These are phyloP conservation scores for Urosaurus nigricauda DNA, from an alignment of 2,797 vertebrate species.

Conservation along the genomic window DNA sequence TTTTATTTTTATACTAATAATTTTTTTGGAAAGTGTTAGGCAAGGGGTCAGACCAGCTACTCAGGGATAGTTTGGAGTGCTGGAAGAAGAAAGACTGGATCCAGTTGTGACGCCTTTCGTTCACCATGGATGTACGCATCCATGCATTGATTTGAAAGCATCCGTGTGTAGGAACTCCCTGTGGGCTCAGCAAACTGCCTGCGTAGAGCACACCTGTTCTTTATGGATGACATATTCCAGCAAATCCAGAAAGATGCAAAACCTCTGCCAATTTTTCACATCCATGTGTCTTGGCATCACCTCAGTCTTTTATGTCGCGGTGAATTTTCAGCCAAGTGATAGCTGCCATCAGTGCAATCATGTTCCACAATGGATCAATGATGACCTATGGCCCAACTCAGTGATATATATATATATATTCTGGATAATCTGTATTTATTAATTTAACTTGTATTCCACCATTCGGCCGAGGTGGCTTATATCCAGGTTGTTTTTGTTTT, in stretches of 20 bases:
- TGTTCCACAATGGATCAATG: too few species aligned
- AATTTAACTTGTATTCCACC: too few species aligned
- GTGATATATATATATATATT: too few species aligned
- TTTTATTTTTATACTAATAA: not conserved
- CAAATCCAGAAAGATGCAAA: not conserved
- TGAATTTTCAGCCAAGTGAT: too few species aligned
- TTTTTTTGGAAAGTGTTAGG: too few species aligned
- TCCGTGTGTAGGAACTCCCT: conserved; percentile 78
- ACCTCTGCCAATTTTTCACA: not conserved
- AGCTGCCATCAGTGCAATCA: too few species aligned
- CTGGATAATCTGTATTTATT: too few species aligned
- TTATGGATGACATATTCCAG: conserved; percentile 67
- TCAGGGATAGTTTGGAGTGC: too few species aligned
- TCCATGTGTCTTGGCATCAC: not conserved
- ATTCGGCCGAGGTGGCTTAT: too few species aligned
- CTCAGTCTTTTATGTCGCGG: fast-evolving
- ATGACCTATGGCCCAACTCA: too few species aligned
- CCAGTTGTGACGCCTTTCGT: fast-evolving
- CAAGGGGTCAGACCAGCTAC: not conserved
- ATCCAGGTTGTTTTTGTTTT: too few species aligned
- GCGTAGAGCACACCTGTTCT: conserved; percentile 77
- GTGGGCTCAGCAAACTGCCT: conserved; percentile 63
- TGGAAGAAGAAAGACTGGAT: not conserved
- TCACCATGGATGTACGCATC: not conserved
- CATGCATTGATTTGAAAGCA: conserved; percentile 73